Evolutionary conservation across 2,113 vertebrate genomes (phyloP).

Genomic region (Phyllostomus discolor): DNA sequence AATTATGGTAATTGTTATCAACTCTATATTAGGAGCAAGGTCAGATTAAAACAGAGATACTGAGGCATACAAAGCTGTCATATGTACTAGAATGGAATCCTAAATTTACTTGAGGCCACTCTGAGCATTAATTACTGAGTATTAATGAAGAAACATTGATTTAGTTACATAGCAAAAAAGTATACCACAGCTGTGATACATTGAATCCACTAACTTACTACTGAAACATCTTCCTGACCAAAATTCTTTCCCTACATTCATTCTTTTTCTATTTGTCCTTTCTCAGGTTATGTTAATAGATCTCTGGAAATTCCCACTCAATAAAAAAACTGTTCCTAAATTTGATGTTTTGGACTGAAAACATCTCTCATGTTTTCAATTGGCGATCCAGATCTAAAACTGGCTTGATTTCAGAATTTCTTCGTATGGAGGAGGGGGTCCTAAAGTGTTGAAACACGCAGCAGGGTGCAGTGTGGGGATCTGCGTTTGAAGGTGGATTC

Average conservation of each 20-base stretch:
- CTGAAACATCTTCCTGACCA: background rate
- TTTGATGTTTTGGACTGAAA: background rate
- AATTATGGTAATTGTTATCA: background rate
- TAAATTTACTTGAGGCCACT: background rate
- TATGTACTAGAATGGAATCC: background rate
- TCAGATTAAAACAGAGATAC: background rate
- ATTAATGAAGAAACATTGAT: background rate
- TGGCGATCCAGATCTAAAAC: background rate
- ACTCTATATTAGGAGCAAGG: background rate
- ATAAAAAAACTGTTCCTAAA: background rate
- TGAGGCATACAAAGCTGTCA: background rate
- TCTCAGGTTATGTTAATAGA: background rate
- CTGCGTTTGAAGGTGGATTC: conserved; percentile 15
- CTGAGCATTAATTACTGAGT: background rate
- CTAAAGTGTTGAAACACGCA: background rate
- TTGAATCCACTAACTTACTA: background rate
- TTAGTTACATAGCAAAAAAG: background rate
- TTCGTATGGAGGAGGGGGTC: conserved; percentile 81
- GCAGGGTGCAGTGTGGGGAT: background rate
- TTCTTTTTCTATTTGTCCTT: background rate
- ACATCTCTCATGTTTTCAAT: background rate
- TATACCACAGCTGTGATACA: background rate
- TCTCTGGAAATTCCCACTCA: background rate
- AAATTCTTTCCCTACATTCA: background rate
- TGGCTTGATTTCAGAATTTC: conserved; percentile 72